Conservation (phyloP, 2,797 vertebrate genomes). For the Trichosurus vulpecula region DNA sequence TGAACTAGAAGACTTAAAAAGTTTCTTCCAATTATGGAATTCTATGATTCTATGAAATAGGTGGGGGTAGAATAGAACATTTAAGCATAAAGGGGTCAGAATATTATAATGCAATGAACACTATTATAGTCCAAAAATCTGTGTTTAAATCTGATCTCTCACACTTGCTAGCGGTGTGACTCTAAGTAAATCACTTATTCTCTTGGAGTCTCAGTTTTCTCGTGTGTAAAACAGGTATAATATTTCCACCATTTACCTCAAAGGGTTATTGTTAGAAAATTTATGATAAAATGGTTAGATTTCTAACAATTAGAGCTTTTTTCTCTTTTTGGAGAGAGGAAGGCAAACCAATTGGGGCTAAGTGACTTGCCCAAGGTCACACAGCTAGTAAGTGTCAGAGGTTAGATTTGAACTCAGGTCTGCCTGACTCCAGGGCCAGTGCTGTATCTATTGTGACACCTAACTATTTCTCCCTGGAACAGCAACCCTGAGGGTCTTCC, state of each 20-base stretch:
- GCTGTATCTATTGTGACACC: too few relatives aligned
- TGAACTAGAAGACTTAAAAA: background rate
- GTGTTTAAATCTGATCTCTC: background rate
- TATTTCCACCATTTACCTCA: background rate
- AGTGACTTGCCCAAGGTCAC: too few relatives aligned
- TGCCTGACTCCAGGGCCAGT: too few relatives aligned
- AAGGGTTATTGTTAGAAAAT: background rate
- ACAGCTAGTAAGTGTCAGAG: too few relatives aligned
- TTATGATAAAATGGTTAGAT: too few relatives aligned
- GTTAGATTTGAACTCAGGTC: too few relatives aligned
- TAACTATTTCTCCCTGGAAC: too few relatives aligned
- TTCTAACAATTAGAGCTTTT: too few relatives aligned
- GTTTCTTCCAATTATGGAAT: background rate
- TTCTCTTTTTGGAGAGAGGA: too few relatives aligned
- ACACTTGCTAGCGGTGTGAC: background rate
- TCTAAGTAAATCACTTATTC: background rate
- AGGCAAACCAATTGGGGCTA: too few relatives aligned
- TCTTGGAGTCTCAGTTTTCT: background rate
- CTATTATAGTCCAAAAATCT: background rate
- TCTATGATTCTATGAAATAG: background rate
- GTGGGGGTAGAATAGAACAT: background rate
- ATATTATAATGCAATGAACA: background rate
- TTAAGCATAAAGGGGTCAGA: background rate
- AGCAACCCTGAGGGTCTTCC: too few relatives aligned
- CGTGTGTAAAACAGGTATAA: background rate